Conservation (phyloP, 2,797 vertebrate genomes). For the Pelobates cultripes region DNA sequence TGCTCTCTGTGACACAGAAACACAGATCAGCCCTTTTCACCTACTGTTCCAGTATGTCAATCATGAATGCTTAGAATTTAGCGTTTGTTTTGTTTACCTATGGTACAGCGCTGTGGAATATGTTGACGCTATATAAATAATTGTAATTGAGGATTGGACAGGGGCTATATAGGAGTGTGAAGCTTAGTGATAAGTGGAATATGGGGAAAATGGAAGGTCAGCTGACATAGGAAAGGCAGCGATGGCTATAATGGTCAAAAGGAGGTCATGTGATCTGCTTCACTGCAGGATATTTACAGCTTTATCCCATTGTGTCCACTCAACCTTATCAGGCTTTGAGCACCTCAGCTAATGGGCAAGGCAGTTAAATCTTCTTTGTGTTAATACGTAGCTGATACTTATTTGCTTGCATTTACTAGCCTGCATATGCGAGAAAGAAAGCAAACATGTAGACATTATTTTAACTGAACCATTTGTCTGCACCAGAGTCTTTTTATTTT, state of each 20-base stretch:
- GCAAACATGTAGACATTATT: background rate
- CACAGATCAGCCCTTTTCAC: background rate
- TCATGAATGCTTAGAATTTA: too few relatives aligned
- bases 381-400: slow-evolving; percentile 10
- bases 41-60: too few relatives aligned
- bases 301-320: slow-evolving; percentile 52
- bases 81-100: too few relatives aligned
- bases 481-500: background rate
- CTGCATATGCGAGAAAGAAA: background rate
- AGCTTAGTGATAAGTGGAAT: background rate
- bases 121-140: too few relatives aligned
- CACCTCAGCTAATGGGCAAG: slow-evolving; percentile 46
- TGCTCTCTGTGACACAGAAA: slow-evolving; percentile 14
- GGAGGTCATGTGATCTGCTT: slow-evolving; percentile 30
- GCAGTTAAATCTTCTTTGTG: slow-evolving; percentile 41
- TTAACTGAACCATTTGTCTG: background rate
- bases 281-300: slow-evolving; percentile 38
- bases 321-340: slow-evolving; percentile 50
- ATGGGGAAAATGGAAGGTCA: slow-evolving; percentile 13
- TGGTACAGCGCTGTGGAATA: too few relatives aligned
- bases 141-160: background rate
- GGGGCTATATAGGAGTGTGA: background rate
- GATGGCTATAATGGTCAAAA: slow-evolving; percentile 3
- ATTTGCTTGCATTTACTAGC: background rate
- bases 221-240: slow-evolving; percentile 10